Base-by-base conservation (phyloP, 92 coral and sea anemone species). In the Epizoanthus illoricatus region DNA sequence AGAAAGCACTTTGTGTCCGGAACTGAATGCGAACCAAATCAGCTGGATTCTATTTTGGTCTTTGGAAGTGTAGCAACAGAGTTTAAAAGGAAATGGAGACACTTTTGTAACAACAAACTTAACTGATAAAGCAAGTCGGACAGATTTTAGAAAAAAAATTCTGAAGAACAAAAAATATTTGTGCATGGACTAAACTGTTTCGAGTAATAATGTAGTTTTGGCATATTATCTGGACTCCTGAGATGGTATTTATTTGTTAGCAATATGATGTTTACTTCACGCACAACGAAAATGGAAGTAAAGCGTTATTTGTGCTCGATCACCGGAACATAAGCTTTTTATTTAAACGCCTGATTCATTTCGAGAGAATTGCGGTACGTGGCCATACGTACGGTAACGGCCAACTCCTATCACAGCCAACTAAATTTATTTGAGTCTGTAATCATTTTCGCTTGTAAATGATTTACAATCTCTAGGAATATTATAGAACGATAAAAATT, bases 91-190 rank as follows among this genome's bases (percentile, higher is more conserved):
- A 68, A 68, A 43, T 78, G 58, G 70, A 19, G 71, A 41, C 71
- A 78, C 82, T 78, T 78, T 78, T 78, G 71, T 78, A 78, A 78
- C 39, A 78, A 78, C 82, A 64, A 78, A 78, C 64, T 62, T 63
- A n/a, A 76, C 6, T 76, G 59, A 76, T 16, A 41, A 59, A 16
- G 49, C 69, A 13, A 52, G 56, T 52, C 3, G 55, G 45, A 69
- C 57, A 78, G 47, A 78, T 78, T 78, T 78, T 78, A 36, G 65
- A 63, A 41, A 78, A 76, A 59, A 62, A 19, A n/a, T 59, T 16
- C 18, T 15, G 45, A 62, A 24, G 47, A 45, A 28, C 36, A 28
- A 62, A 18, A 23, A 21, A 59, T 41, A 15, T 45, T 43, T 78
- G 82, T 78, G 82, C 71, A 21, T 40, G 58, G 19, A 62, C 42